phyloP scores from a whole-genome alignment of 2,113 vertebrate genomes.

The Scortum barcoo region DNA sequence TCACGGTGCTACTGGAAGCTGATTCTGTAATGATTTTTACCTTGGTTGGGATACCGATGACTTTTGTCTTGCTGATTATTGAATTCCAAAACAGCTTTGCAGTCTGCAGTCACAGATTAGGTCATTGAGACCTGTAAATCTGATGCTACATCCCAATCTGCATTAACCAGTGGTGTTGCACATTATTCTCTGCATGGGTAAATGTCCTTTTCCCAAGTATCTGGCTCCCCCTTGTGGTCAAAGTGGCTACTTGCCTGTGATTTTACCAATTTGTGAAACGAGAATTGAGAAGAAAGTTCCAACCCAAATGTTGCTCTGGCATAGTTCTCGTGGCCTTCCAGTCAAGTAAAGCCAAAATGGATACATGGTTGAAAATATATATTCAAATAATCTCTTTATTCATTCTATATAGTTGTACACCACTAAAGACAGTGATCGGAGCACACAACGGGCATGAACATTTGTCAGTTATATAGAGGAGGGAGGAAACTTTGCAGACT shows the following conservation, averaged over 20 bases:
- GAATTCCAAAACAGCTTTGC: neutral
- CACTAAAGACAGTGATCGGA: slow-evolving; percentile 81
- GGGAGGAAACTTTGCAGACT: slow-evolving; percentile 72
- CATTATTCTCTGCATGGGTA: neutral
- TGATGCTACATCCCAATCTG: neutral
- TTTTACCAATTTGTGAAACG: neutral
- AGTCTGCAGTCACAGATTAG: neutral
- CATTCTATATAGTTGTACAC: slow-evolving; percentile 83
- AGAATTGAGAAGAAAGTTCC: neutral
- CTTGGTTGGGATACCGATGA: neutral
- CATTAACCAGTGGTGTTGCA: neutral
- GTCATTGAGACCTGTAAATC: neutral
- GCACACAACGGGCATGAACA: slow-evolving; percentile 80
- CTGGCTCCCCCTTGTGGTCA: slow-evolving; percentile 68
- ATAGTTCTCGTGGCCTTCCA: neutral
- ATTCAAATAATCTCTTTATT: slow-evolving; percentile 86
- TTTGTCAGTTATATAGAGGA: slow-evolving; percentile 70
- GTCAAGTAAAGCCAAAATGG: slow-evolving; percentile 73
- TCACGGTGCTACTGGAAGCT: neutral
- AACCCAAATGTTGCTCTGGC: neutral
- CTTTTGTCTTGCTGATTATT: neutral
- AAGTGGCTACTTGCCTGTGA: neutral
- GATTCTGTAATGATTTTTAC: neutral
- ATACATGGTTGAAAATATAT: slow-evolving; percentile 85
- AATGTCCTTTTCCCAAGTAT: neutral